Conservation (phyloP, 2,113 vertebrate species). For the Oncorhynchus keta region DNA sequence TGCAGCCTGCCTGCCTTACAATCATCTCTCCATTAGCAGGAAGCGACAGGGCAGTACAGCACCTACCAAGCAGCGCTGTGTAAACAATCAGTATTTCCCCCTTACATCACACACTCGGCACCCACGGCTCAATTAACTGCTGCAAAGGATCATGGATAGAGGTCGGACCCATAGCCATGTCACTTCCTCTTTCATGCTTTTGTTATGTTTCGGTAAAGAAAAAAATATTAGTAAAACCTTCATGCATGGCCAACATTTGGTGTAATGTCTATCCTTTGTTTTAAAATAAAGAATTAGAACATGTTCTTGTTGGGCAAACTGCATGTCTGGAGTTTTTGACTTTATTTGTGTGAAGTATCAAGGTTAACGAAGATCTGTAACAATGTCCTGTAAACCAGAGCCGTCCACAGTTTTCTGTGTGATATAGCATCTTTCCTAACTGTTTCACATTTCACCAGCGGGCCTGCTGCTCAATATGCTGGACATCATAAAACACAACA, state of each 20-base stretch:
- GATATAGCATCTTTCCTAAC: no score
- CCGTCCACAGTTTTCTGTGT: no score
- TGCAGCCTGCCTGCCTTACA: neutral
- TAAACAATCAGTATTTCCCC: slow-evolving; percentile 8
- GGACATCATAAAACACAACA: no score
- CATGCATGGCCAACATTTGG: no score
- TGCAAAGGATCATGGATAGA: neutral
- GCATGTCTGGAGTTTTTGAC: neutral
- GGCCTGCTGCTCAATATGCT: no score
- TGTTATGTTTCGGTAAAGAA: neutral
- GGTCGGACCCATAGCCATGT: neutral
- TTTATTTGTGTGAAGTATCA: slow-evolving; percentile 10
- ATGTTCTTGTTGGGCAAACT: neutral
- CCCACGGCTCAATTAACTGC: neutral
- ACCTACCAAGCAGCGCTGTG: slow-evolving; percentile 7
- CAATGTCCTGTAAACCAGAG: no score
- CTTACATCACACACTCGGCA: neutral
- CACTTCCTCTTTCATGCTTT: no score
- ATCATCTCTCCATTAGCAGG: neutral
- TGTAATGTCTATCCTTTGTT: no score
- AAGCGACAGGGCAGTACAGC: neutral
- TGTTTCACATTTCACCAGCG: no score
- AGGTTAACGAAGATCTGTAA: no score
- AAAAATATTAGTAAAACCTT: no score
- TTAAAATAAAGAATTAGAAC: neutral